Evolutionary conservation across 2,888 invertebrate genomes (phyloP), one percentile per base, ranked within the genome.

Genomic region (Petrolisthes cinctipes): DNA sequence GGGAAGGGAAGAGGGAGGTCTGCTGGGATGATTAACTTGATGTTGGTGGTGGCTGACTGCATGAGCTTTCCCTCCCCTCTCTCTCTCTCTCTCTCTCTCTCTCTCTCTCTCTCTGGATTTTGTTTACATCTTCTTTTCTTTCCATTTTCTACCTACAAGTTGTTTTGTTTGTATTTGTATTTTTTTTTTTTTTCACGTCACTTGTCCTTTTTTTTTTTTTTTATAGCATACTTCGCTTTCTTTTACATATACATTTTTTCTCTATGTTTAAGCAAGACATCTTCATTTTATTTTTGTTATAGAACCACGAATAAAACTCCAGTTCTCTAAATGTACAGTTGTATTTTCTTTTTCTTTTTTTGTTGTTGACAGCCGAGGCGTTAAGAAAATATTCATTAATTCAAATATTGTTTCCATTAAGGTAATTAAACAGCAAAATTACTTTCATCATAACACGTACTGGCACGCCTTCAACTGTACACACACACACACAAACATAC

Each of bases 81-180:
- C 81, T 17, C 81, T 20, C 61, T 81, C 20, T 20, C 81, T 54
- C 81, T n/a, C 61, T 54, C 81, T 81, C 81, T 81, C 81, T 81
- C 81, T 81, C 81, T 81, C 81, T 81, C 81, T 81, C 81, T 81
- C 61, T 81, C 66, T 81, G 57, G 56, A 20, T 81, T 61, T 80
- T 7, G 53, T 56, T 56, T 6, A 56, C 80, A 56, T 0, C 11
- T 53, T 80, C 5, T 53, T n/a, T 80, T 2, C 11, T n/a, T 53
- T 5, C 53, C 53, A 51, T 51, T 78, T 9, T 7, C 14, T 17
- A 5, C 0, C 56, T 20, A 11, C 37, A 37, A 37, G 37, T 37
- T 37, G 37, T 37, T 37, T 37, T 37, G 37, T 37, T 37, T 37
- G 37, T 37, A 37, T 37, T n/a, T n/a, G n/a, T n/a, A n/a, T n/a